Evolutionary conservation across 1,140 invertebrate genomes (phyloP).

Genomic region (Belonocnema kinseyi): DNA sequence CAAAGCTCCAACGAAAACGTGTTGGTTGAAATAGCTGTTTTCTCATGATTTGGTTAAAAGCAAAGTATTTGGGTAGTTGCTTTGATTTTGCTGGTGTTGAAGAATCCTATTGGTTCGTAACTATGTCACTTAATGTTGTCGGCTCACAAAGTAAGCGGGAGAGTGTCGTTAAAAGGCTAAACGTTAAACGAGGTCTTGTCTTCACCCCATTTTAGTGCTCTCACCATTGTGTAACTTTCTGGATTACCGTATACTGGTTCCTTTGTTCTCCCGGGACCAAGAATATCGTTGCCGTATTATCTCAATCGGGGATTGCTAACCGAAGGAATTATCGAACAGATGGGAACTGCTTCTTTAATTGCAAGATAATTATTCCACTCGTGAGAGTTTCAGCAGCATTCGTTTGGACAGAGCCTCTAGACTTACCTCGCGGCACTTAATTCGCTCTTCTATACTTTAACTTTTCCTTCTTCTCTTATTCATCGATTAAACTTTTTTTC

Average conservation of each 20-base stretch:
- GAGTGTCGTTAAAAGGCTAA: neutral
- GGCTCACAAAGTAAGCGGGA: neutral
- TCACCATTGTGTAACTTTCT: conserved; percentile 25
- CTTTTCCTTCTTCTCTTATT: neutral
- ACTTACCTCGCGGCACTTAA: conserved; percentile 3
- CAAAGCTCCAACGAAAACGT: too few species aligned
- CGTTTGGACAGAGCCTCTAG: conserved; percentile 26
- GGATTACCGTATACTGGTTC: neutral
- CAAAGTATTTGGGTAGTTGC: too few species aligned
- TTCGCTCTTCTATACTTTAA: neutral
- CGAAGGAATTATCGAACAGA: conserved; percentile 27
- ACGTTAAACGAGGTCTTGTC: conserved; percentile 19
- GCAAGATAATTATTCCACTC: conserved; percentile 54
- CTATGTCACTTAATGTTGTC: neutral
- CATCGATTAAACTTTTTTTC: conserved; percentile 16
- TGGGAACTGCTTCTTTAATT: conserved; percentile 46
- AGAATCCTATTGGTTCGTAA: neutral
- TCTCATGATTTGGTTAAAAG: too few species aligned
- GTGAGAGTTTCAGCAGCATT: conserved; percentile 47
- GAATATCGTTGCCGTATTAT: conserved; percentile 22
- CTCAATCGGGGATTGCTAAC: conserved; percentile 25
- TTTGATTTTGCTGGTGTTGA: too few species aligned
- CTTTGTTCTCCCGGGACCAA: conserved; percentile 10
- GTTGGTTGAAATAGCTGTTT: too few species aligned
- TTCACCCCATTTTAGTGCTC: neutral